Conservation (phyloP, 2,888 invertebrate genomes). For the Dinocampus coccinellae region DNA sequence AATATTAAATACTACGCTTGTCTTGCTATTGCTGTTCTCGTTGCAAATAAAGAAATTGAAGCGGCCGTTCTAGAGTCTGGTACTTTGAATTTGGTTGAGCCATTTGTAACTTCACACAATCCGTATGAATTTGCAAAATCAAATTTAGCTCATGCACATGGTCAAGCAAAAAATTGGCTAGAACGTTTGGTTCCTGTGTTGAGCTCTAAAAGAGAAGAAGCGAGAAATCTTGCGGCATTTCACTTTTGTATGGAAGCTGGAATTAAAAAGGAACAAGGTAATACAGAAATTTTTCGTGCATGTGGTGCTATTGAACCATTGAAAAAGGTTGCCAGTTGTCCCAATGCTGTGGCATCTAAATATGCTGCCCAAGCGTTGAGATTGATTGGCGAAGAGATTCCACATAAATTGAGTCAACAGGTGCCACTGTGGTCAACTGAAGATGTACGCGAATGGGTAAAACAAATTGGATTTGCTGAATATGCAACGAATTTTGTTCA, state of each 20-base stretch:
- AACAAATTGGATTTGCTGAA: constrained; percentile 94
- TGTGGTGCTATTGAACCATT: constrained; percentile 96
- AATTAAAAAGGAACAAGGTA: constrained; percentile 94
- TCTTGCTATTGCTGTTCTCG: constrained; percentile 94
- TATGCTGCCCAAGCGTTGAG: constrained; percentile 94
- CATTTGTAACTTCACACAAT: constrained; percentile 94
- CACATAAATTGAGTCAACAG: constrained; percentile 97
- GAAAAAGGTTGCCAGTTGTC: constrained; percentile 96
- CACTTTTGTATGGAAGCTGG: constrained; percentile 99
- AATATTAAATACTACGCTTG: constrained; percentile 99
- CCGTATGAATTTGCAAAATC: constrained; percentile 95
- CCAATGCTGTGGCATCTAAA: constrained; percentile 97
- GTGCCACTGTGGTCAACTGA: constrained; percentile 97
- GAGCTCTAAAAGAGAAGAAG: constrained; percentile 95
- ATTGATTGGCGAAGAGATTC: constrained; percentile 95
- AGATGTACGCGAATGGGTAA: constrained; percentile 98
- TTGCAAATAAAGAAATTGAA: constrained; percentile 98
- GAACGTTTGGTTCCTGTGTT: constrained; percentile 93
- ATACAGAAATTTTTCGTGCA: constrained; percentile 90
- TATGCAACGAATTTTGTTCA: constrained; percentile 87
- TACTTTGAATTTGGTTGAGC: constrained; percentile 96
- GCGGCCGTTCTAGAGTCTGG: constrained; percentile 96
- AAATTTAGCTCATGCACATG: constrained; percentile 93
- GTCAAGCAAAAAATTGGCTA: constrained; percentile 96
- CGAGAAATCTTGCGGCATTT: constrained; percentile 95